Evolutionary conservation across 2,113 vertebrate genomes (phyloP).

Genomic region (Erinaceus europaeus): DNA sequence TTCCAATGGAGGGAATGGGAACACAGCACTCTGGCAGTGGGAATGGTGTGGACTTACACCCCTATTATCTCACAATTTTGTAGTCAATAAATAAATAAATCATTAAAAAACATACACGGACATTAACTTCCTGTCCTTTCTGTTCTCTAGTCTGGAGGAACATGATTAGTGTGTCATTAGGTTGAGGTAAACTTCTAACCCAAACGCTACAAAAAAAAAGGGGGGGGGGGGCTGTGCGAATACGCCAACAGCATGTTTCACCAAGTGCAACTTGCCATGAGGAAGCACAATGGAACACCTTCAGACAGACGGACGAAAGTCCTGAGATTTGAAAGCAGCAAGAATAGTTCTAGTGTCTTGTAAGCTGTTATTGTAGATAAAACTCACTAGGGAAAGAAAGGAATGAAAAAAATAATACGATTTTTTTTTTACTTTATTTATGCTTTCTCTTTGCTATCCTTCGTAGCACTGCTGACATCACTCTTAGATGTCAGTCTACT

Average conservation of each 20-base stretch:
- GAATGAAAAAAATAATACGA: too few species aligned
- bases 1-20: too few species aligned
- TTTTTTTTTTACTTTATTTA: too few species aligned
- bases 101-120: too few species aligned
- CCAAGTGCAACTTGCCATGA: not conserved
- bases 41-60: too few species aligned
- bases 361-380: not conserved
- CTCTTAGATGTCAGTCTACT: not conserved
- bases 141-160: too few species aligned
- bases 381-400: too few species aligned
- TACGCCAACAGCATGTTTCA: not conserved
- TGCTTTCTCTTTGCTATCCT: not conserved
- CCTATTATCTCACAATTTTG: too few species aligned
- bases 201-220: not conserved
- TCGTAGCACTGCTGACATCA: not conserved
- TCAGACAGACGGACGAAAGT: not conserved
- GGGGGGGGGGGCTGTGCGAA: too few species aligned
- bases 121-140: too few species aligned
- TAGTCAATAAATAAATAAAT: too few species aligned
- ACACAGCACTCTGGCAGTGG: too few species aligned
- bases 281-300: not conserved
- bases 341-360: not conserved
- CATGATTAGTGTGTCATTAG: not conserved
- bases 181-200: not conserved
- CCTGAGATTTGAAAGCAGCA: not conserved